Conservation (phyloP, 1,140 invertebrate species). For the Littorina saxatilis region DNA sequence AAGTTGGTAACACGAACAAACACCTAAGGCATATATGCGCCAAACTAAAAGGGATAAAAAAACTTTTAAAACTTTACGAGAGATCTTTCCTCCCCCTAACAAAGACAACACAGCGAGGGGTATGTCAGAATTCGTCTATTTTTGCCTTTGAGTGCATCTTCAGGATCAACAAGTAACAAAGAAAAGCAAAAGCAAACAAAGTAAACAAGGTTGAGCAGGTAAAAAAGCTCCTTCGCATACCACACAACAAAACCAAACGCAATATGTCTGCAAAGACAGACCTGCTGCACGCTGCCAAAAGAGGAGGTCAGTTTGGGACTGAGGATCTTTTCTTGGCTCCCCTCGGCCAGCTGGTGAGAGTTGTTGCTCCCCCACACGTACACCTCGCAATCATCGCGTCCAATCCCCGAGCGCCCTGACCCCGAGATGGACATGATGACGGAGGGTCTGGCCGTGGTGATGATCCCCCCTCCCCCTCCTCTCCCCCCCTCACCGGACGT, state of each 20-base stretch:
- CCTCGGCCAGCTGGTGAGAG: constrained; percentile 82
- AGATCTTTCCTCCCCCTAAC: too few species aligned
- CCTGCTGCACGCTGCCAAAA: constrained; percentile 80
- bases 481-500: constrained; percentile 1
- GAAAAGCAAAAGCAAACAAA: neutral
- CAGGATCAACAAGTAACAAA: too few species aligned
- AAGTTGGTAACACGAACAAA: too few species aligned
- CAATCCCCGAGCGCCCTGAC: constrained; percentile 22
- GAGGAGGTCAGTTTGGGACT: constrained; percentile 79
- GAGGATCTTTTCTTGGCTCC: constrained; percentile 80
- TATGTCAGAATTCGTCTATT: too few species aligned
- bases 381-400: constrained; percentile 76
- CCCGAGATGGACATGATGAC: constrained; percentile 26
- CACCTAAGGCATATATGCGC: too few species aligned
- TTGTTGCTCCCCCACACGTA: constrained; percentile 84
- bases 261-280: constrained; percentile 53
- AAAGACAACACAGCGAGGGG: too few species aligned
- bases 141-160: too few species aligned
- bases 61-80: too few species aligned
- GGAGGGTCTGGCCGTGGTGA: neutral
- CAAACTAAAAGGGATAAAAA: too few species aligned
- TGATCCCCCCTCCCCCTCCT: neutral
- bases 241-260: too few species aligned
- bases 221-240: neutral
- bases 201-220: neutral